Conservation (phyloP, 2,113 vertebrate genomes). For the Butorides virescens region DNA sequence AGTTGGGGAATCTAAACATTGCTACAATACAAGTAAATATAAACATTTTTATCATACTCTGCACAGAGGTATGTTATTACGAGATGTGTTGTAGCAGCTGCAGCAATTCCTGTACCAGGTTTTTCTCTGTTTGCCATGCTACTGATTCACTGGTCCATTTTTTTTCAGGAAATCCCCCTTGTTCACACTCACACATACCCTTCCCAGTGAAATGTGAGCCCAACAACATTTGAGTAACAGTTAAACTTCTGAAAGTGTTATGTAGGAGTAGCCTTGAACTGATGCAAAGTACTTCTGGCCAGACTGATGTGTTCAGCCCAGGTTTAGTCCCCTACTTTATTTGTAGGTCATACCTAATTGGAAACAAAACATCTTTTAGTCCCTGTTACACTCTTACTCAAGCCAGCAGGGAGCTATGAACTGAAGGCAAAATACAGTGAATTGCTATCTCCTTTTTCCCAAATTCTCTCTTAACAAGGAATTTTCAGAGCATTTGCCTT, state of each 20-base stretch:
- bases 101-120: background rate
- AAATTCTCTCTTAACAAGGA: background rate
- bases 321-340: background rate
- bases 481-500: background rate
- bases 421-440: background rate
- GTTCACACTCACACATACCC: too few relatives aligned
- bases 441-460: background rate
- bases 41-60: background rate
- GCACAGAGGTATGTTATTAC: background rate
- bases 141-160: background rate
- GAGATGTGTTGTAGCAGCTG: background rate
- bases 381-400: background rate
- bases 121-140: background rate
- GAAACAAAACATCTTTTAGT: background rate
- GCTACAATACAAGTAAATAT: background rate
- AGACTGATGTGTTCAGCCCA: background rate
- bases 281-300: background rate
- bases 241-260: constrained; percentile 49
- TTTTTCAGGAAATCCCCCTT: background rate
- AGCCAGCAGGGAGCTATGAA: background rate
- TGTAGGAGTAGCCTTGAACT: background rate
- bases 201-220: constrained; percentile 12
- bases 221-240: background rate
- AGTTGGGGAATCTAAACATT: background rate
- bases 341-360: background rate